These are phyloP conservation scores for Hirundo rustica DNA, from an alignment of 2,797 vertebrate species.

Conservation along the genomic window DNA sequence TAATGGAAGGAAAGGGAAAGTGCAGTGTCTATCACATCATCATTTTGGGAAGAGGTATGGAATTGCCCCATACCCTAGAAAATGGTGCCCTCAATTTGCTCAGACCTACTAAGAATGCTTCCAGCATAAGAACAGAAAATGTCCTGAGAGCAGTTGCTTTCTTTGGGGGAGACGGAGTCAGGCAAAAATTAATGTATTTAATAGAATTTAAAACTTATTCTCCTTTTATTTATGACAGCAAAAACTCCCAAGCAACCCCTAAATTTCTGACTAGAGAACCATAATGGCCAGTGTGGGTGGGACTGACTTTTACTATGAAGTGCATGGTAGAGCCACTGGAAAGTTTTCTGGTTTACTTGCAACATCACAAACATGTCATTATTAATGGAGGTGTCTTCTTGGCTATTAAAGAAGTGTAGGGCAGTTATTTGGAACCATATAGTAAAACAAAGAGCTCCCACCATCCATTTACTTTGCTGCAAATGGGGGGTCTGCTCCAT, in stretches of 20 bases:
- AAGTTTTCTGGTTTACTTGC: not conserved
- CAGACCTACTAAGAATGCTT: not conserved
- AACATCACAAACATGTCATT: not conserved
- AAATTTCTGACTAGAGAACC: not conserved
- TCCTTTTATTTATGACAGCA: not conserved
- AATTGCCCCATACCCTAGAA: not conserved
- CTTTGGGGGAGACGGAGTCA: not conserved
- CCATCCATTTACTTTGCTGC: not conserved
- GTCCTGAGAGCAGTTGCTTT: not conserved
- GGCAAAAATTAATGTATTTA: not conserved
- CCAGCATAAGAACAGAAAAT: not conserved
- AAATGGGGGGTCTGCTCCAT: not conserved
- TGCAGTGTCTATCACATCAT: not conserved
- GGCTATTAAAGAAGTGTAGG: not conserved
- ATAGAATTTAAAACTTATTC: not conserved
- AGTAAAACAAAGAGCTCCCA: not conserved
- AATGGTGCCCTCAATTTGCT: not conserved
- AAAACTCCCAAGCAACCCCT: accelerated
- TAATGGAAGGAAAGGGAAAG: not conserved
- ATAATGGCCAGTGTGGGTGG: not conserved
- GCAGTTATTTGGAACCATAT: not conserved
- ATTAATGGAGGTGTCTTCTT: not conserved
- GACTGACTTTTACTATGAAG: not conserved
- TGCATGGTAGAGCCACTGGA: not conserved
- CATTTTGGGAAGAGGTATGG: not conserved